phyloP scores from a whole-genome alignment of 2,113 vertebrate species.

The Martes martes region DNA sequence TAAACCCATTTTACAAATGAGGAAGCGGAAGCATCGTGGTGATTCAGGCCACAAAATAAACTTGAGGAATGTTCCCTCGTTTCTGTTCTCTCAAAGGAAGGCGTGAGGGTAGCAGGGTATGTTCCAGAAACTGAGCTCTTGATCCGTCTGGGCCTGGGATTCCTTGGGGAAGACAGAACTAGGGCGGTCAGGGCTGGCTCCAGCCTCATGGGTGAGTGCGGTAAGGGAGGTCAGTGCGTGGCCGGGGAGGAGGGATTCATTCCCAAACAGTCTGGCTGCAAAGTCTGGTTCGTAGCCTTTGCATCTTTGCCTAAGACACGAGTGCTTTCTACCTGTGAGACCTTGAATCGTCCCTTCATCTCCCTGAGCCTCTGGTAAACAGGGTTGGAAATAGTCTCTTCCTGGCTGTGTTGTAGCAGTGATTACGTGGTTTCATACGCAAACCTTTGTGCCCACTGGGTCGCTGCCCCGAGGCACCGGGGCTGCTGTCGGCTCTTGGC shows the following conservation, averaged over 20 bases:
- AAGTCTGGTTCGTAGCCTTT: rapidly evolving
- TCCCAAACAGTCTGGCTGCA: neutral
- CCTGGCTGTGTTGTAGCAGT: neutral
- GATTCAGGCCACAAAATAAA: neutral
- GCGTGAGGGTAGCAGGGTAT: rapidly evolving
- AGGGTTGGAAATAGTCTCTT: rapidly evolving
- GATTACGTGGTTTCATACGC: neutral
- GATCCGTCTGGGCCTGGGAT: neutral
- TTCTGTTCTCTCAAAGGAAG: neutral
- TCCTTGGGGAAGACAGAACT: neutral
- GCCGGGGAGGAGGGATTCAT: rapidly evolving
- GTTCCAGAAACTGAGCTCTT: neutral
- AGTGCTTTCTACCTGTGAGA: neutral
- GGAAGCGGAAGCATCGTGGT: neutral
- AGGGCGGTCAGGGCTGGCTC: neutral
- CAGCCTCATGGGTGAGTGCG: neutral
- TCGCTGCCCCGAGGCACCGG: neutral
- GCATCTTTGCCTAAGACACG: neutral
- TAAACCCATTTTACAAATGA: neutral
- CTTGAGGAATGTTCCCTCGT: neutral
- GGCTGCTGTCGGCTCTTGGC: too few relatives aligned
- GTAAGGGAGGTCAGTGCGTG: rapidly evolving
- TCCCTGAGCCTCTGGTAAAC: neutral
- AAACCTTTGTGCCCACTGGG: neutral
- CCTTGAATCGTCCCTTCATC: neutral